Conservation (phyloP, 2,113 vertebrate genomes). For the Trachemys scripta region DNA sequence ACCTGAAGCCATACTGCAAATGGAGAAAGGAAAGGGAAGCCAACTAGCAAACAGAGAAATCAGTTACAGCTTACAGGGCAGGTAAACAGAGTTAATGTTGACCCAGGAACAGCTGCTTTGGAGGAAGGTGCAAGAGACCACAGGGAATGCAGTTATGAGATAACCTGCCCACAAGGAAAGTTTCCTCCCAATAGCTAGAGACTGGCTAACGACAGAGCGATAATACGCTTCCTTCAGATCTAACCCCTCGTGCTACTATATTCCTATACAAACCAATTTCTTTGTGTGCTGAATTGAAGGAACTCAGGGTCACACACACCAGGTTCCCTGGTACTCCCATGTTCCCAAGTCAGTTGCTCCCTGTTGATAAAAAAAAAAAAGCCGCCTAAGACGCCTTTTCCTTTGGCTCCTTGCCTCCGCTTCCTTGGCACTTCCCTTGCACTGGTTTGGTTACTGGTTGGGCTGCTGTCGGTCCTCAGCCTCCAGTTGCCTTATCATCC, state of each 20-base stretch:
- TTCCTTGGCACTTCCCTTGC: not conserved
- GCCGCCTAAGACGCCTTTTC: not conserved
- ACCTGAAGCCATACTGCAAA: conserved; percentile 23
- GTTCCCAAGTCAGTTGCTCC: not conserved
- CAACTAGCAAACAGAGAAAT: conserved; percentile 62
- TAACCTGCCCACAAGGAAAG: not conserved
- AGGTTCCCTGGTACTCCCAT: not conserved
- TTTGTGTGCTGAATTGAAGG: not conserved
- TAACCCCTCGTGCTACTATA: not conserved
- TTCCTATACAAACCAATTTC: not conserved
- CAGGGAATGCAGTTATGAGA: not conserved
- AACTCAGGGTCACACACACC: not conserved
- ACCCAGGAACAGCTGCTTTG: conserved; percentile 36
- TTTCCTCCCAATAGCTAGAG: not conserved
- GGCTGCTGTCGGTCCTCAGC: not conserved
- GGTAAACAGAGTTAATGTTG: conserved; percentile 74
- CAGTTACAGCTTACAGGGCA: conserved; percentile 60
- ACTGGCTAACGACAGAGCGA: not conserved
- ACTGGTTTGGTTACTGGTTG: not conserved
- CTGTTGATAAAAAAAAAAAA: not conserved
- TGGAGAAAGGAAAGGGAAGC: not conserved
- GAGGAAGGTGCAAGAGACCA: conserved; percentile 25
- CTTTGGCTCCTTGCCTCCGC: not conserved
- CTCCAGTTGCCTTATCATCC: not conserved
- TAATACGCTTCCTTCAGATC: not conserved